phyloP scores from a whole-genome alignment of 2,888 invertebrate species.

The Nudaria mundana region DNA sequence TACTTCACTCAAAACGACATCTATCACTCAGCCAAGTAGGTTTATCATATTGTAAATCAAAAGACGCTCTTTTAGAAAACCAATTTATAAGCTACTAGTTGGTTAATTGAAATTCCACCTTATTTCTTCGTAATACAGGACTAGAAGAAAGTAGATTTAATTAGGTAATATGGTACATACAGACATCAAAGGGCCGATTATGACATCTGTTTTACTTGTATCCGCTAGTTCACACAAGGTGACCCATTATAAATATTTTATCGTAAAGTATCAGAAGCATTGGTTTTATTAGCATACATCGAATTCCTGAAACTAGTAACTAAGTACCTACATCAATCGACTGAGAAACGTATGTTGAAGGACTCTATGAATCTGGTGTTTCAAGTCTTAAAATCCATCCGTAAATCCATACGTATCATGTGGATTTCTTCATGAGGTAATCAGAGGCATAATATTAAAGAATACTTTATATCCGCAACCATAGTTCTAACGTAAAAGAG shows the following conservation, averaged over 20 bases:
- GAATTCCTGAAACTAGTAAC: slow-evolving; percentile 16
- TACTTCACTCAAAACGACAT: slow-evolving; percentile 36
- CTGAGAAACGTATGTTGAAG: too few relatives aligned
- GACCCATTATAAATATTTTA: slow-evolving; percentile 36
- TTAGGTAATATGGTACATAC: slow-evolving; percentile 21
- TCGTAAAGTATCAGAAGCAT: slow-evolving; percentile 26
- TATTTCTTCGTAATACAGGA: neutral
- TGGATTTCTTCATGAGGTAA: too few relatives aligned
- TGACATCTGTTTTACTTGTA: slow-evolving; percentile 45
- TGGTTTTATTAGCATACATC: slow-evolving; percentile 23
- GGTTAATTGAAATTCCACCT: slow-evolving; percentile 4
- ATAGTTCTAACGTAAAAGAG: too few relatives aligned
- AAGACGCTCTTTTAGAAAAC: slow-evolving; percentile 27
- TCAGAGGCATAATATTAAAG: too few relatives aligned
- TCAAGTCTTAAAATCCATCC: too few relatives aligned
- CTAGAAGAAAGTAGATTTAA: neutral
- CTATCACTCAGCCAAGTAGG: slow-evolving; percentile 53
- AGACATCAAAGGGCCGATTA: slow-evolving; percentile 46
- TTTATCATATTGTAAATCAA: slow-evolving; percentile 56
- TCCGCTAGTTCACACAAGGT: slow-evolving; percentile 38
- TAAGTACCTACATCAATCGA: too few relatives aligned
- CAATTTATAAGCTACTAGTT: neutral
- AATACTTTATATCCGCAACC: too few relatives aligned
- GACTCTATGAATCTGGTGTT: too few relatives aligned
- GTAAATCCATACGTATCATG: too few relatives aligned